Conservation (phyloP, 1,140 invertebrate genomes). For the Drosophila mojavensis region DNA sequence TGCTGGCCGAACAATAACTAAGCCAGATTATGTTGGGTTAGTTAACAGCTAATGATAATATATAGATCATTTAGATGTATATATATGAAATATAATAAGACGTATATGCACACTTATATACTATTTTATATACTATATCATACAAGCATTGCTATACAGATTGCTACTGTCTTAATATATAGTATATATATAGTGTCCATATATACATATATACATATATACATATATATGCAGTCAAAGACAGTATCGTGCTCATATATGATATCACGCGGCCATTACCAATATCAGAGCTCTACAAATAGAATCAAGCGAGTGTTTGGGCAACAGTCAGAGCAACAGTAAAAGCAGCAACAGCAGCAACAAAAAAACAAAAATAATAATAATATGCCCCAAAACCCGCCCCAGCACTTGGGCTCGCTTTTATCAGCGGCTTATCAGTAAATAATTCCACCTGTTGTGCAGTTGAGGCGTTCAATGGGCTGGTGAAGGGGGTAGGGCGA, state of each 20-base stretch:
- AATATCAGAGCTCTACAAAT: conserved; percentile 25
- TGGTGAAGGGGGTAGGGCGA: neutral
- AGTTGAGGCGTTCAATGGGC: conserved; percentile 8
- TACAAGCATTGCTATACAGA: neutral
- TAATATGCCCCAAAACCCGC: conserved; percentile 30
- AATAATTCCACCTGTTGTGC: conserved; percentile 79
- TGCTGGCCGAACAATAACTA: neutral
- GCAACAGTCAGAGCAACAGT: conserved; percentile 23
- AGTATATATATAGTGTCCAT: neutral
- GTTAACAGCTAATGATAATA: neutral
- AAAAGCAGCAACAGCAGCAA: conserved; percentile 19
- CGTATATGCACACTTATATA: neutral
- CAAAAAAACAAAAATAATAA: too few species aligned
- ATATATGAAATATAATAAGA: neutral
- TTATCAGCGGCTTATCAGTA: conserved; percentile 81
- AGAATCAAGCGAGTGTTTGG: conserved; percentile 45
- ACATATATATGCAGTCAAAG: neutral
- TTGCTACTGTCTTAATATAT: neutral
- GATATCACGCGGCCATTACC: conserved; percentile 16
- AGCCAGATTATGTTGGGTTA: neutral
- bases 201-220: neutral
- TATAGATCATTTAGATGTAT: neutral
- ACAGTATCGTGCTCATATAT: neutral
- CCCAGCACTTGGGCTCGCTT: conserved; percentile 44
- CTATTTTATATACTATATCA: too few species aligned